Base-by-base conservation (phyloP, 2,113 vertebrate species). In the Loxodonta africana region DNA sequence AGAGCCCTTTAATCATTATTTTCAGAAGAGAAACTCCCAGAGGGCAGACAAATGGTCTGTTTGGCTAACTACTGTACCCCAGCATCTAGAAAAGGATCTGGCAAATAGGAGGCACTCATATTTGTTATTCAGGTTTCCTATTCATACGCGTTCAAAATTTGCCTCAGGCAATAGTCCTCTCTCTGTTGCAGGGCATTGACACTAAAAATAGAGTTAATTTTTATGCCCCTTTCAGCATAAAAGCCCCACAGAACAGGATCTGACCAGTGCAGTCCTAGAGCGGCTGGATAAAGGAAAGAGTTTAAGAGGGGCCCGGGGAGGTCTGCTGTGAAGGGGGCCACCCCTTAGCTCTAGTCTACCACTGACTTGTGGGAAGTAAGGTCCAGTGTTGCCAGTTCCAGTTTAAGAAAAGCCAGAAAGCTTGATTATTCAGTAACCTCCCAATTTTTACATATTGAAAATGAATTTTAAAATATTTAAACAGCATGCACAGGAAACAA, bases 391-490 rank as follows among this genome's bases (percentile, higher is more conserved):
- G 63, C 30, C n/a, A 83, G n/a, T 46, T 74, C 44, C 21, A 28
- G 82, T 9, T 33, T 74, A 95, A 83, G 14, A 65, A 97, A 94
- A 83, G 41, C 11, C 23, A 82, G 37, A 80, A 90, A 82, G 62
- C 33, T 67, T 51, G 6, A 78, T 57, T 77, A 60, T 21, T 73
- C 8, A 78, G 76, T 82, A 51, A 94, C 62, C n/a, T 81, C 69
- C 33, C 18, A 37, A 60, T 14, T 83, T 87, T 73, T 65, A 91
- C 74, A 73, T 20, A 95, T 0, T 73, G n/a, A 94, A 96, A 94
- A 77, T 28, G 23, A 85, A 89, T 46, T 88, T 83, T 67, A 74
- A 80, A 91, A 53, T 46, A 93, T 41, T 93, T 88, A 83, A 92
- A 76, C 7, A 57, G 33, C 23, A 63, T 9, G 8, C 41, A 96